Conservation (phyloP, 2,113 vertebrate genomes). For the Pica pica region DNA sequence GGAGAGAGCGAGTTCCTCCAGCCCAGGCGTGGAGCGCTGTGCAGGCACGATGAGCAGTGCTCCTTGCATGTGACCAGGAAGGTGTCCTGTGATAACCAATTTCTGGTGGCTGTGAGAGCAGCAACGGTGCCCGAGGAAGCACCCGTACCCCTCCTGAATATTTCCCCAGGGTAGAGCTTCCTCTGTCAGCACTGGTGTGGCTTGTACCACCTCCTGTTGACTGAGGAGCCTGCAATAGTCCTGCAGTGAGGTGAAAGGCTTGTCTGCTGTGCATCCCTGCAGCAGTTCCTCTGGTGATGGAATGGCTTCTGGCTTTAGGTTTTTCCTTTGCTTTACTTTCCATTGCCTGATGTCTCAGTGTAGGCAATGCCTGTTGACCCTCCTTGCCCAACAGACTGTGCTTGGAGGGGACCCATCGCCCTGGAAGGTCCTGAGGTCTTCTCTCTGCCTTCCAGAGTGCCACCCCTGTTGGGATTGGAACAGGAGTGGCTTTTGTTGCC, state of each 20-base stretch:
- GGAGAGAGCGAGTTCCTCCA: neutral
- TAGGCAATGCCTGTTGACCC: too few relatives aligned
- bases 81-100: neutral
- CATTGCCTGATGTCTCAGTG: neutral
- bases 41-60: rapidly evolving
- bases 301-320: neutral
- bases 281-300: rapidly evolving
- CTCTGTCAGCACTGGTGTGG: neutral
- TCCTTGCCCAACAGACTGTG: neutral
- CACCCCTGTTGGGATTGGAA: neutral
- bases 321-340: neutral
- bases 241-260: neutral
- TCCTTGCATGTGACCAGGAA: neutral
- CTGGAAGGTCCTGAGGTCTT: neutral
- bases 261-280: rapidly evolving
- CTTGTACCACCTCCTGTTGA: neutral
- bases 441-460: neutral
- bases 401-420: neutral
- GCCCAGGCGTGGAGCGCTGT: rapidly evolving
- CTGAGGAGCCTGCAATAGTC: neutral
- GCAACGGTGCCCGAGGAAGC: neutral
- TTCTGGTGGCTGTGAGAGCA: neutral
- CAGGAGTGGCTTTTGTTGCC: neutral
- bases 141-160: neutral
- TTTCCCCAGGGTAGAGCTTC: neutral